Evolutionary conservation across 2,113 vertebrate genomes (phyloP).

Genomic region (Nycticryphes semicollaris): DNA sequence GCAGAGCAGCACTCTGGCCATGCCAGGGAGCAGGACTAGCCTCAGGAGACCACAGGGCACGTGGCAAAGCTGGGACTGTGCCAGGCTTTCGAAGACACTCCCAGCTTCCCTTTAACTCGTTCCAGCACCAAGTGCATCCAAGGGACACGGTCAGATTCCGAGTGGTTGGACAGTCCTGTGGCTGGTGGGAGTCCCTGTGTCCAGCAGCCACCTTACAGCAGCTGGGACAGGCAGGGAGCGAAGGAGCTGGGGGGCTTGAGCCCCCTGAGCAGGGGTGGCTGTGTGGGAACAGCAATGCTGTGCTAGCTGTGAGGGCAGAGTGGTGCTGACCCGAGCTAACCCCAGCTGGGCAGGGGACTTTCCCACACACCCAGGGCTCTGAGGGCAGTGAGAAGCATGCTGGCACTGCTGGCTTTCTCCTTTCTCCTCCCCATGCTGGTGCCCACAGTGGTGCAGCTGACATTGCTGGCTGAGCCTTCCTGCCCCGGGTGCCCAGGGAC

Average conservation of each 20-base stretch:
- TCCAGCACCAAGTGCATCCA: neutral
- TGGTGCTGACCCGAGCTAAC: accelerated
- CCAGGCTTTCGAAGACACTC: neutral
- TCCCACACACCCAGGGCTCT: accelerated
- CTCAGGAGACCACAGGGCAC: accelerated
- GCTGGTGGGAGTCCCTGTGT: neutral
- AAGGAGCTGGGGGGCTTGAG: neutral
- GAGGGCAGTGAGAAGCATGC: neutral
- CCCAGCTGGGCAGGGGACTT: neutral
- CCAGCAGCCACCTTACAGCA: neutral
- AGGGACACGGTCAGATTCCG: neutral
- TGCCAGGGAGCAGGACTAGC: neutral
- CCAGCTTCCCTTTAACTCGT: neutral
- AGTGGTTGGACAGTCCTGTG: neutral
- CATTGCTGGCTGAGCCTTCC: neutral
- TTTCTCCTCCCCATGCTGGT: neutral
- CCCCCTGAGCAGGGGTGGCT: accelerated
- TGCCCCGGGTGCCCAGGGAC: accelerated
- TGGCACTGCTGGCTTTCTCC: neutral
- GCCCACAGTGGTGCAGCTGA: accelerated
- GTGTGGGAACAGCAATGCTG: accelerated
- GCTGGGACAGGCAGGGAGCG: accelerated
- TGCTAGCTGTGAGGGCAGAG: neutral
- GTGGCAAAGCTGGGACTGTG: neutral
- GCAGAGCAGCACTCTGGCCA: neutral